Conservation (phyloP, 2,113 vertebrate species). For the Spea multiplicata region DNA sequence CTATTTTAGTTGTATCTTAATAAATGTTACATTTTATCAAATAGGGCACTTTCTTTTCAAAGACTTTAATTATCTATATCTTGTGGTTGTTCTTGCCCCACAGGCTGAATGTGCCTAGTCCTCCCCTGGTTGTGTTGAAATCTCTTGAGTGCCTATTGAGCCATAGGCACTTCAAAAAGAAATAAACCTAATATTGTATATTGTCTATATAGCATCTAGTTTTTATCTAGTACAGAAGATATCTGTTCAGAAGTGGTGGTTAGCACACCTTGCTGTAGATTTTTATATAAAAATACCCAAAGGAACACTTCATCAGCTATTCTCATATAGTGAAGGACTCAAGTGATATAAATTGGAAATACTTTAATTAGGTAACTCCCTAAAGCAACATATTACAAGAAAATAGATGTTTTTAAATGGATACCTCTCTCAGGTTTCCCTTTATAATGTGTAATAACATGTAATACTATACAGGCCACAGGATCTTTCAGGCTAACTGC, state of each 20-base stretch:
- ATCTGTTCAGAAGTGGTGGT: slow-evolving; percentile 2
- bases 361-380: slow-evolving; percentile 1
- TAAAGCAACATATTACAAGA: background rate
- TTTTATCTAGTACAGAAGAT: background rate
- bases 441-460: background rate
- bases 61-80: no score
- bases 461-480: slow-evolving; percentile 12
- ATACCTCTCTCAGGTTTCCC: slow-evolving; percentile 5
- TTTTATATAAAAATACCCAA: slow-evolving; percentile 2
- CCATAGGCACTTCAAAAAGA: no score
- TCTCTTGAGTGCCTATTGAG: no score
- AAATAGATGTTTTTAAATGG: background rate
- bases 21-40: no score
- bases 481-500: background rate
- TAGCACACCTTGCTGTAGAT: background rate
- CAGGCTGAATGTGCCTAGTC: no score
- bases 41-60: no score
- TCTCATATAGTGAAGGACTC: background rate
- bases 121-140: no score
- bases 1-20: no score
- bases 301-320: slow-evolving; percentile 12
- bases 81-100: no score
- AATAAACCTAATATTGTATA: no score
- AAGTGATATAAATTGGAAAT: background rate
- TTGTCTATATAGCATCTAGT: no score